Conservation (phyloP, 2,797 vertebrate genomes). For the Oreortyx pictus region DNA sequence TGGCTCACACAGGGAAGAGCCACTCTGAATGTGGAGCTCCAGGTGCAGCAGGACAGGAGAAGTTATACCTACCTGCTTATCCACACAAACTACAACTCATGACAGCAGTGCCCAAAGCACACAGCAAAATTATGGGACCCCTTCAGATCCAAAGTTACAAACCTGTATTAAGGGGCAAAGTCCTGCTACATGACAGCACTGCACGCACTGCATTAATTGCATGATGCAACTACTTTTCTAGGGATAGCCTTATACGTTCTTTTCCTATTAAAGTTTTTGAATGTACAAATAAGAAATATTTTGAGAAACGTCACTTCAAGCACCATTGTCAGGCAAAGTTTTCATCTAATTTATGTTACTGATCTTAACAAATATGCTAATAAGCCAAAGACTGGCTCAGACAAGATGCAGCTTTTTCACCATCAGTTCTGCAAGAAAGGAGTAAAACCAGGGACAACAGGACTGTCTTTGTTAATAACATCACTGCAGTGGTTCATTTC, state of each 20-base stretch:
- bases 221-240: not conserved
- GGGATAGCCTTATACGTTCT: not conserved
- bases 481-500: not conserved
- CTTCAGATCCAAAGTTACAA: not conserved
- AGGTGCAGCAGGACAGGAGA: not conserved
- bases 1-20: not conserved
- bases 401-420: not conserved
- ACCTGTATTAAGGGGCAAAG: not conserved
- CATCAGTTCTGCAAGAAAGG: not conserved
- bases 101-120: not conserved
- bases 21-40: not conserved
- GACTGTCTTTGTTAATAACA: not conserved
- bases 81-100: not conserved
- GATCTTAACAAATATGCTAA: not conserved
- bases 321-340: not conserved
- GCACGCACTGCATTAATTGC: not conserved
- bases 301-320: not conserved
- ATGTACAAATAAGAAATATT: not conserved
- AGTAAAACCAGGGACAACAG: not conserved
- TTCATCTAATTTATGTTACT: not conserved
- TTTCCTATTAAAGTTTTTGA: not conserved
- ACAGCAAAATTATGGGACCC: not conserved
- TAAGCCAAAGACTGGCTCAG: not conserved
- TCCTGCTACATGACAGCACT: not conserved
- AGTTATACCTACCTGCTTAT: not conserved